Base-by-base conservation (phyloP, 1,140 invertebrate genomes). In the Hypsibius dujardini region DNA sequence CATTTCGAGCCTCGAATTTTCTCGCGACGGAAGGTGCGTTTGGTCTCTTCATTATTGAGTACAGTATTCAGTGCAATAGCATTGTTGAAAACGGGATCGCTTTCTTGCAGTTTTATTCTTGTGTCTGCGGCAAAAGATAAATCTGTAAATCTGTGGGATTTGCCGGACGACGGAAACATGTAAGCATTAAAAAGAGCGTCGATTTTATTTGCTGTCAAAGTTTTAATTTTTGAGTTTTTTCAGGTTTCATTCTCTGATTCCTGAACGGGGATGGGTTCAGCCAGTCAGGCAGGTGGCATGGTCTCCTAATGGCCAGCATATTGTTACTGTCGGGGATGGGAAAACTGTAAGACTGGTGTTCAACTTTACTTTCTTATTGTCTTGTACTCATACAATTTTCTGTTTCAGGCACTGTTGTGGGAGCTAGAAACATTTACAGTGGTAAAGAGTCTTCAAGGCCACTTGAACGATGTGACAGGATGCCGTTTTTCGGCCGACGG, bases 151-250 rank as follows among this genome's bases (percentile, higher is more conserved):
- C 50, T 56, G 50, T 56, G 50, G 50, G 50, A 56, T 56, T 56
- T 56, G 50, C 50, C 50, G 7, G 50, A 56, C 50, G 50, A 56
- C n/a, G 50, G 50, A 12, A 56, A 56, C n/a, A 56, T 56, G 50
- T 12, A 12, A n/a, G 50, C 50, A 56, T 12, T 28, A 28, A 28
- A 28, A 28, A 28, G 28, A 28, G 28, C 28, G 28, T 28, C 28
- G 28, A 28, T 28, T 28, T 28, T 28, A 28, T 28, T 28, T 28
- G 28, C 28, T 28, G 28, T 28, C 28, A 28, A 28, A 28, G 28
- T 28, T 28, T 28, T 28, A 28, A 28, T 28, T 28, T 28, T 28
- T 28, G 28, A 28, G 28, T 28, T 28, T 28, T 28, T 28, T 28
- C 28, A 28, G 28, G 28, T 28, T 28, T 28, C 28, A 28, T 28